Evolutionary conservation across 1,140 invertebrate genomes (phyloP), one percentile per base, ranked within the genome.

Genomic region (Choristoneura fumiferana): DNA sequence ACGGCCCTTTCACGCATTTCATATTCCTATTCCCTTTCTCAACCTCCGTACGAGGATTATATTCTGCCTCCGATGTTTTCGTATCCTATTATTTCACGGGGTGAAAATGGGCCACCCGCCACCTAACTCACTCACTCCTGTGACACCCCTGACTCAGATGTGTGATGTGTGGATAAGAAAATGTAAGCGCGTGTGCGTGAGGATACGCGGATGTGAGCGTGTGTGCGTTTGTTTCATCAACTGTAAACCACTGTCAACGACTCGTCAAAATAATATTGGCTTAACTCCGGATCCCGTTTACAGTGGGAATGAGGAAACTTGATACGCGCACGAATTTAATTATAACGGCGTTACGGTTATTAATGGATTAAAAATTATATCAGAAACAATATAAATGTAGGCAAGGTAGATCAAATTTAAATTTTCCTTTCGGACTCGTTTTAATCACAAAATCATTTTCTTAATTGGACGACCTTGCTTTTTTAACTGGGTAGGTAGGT

Each of bases 51-150:
- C 70, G 76, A 83, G 85, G 85, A 88, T 88, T 88, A 87, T 87
- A 81, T 85, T 86, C 80, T 83, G 80, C 73, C 78, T 86, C 75
- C 79, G 79, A 88, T 89, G 81, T 89, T 89, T 89, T 89, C 84
- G 71, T 87, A 89, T 89, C 86, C 82, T 87, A 89, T 89, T 89
- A 89, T 89, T 86, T 86, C 81, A 77, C 82, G 65, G 84, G 81
- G 86, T 89, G 86, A 87, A 86, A 89, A 86, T 87, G 74, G 81
- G 80, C 82, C 87, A 85, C 89, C 89, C 89, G 79, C 85, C 84
- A 71, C 79, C 81, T 76, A 78, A 81, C 80, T 71, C 77, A 78
- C 78, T 69, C 73, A 79, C 58, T 72, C 75, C 40, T 68, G 55
- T 69, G 66, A 73, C 66, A 69, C 63, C 65, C 62, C 37, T 63